Evolutionary conservation across 2,113 vertebrate species (phyloP).

Genomic region (Ariopsis seemanni): DNA sequence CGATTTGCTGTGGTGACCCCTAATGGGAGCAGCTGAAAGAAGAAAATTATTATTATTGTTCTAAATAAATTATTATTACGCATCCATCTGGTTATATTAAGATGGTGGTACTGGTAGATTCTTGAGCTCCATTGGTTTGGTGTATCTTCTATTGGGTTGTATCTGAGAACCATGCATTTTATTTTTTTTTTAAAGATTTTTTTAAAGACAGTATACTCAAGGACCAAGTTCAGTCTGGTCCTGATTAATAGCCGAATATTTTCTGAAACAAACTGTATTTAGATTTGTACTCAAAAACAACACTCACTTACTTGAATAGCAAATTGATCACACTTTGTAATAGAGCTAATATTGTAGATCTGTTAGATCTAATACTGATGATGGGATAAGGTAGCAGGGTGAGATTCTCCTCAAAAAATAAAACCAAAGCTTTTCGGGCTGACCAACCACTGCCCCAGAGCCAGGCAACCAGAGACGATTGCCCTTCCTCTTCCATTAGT

Average conservation of each 20-base stretch:
- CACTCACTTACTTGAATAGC: neutral
- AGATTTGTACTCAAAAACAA: neutral
- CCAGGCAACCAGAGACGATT: no score
- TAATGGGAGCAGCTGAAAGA: no score
- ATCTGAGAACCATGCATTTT: neutral
- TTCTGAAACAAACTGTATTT: neutral
- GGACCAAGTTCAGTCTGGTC: neutral
- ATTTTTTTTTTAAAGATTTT: neutral
- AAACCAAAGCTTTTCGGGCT: neutral
- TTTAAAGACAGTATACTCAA: neutral
- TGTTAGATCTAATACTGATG: no score
- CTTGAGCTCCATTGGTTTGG: neutral
- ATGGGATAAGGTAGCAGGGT: neutral
- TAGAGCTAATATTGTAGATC: no score
- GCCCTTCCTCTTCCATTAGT: no score
- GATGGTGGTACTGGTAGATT: neutral
- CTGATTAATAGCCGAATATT: neutral
- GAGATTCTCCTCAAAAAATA: neutral
- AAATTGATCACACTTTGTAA: neutral
- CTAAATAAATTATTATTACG: neutral
- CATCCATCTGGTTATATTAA: neutral
- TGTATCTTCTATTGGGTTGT: neutral
- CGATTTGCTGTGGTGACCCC: no score
- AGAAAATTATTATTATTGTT: no score
- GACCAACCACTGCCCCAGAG: no score